Conservation (phyloP, 2,797 vertebrate genomes). For the Pagetopsis macropterus region DNA sequence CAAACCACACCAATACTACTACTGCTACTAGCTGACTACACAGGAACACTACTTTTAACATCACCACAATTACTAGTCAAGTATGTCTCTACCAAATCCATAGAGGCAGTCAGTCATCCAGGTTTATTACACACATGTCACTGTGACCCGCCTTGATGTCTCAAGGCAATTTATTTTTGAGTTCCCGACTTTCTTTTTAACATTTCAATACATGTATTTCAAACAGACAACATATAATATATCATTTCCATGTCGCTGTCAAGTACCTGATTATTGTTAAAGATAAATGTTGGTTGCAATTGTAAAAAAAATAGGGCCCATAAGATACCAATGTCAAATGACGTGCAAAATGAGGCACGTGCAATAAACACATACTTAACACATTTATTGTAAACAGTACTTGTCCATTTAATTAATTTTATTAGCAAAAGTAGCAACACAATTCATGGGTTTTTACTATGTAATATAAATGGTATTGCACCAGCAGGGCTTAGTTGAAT, state of each 20-base stretch:
- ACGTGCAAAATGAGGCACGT: background rate
- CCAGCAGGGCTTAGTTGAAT: background rate
- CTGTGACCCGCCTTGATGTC: conserved; percentile 15
- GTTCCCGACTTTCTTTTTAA: background rate
- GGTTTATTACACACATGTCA: background rate
- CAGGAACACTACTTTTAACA: background rate
- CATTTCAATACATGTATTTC: background rate
- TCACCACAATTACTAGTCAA: background rate
- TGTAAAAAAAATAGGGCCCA: background rate
- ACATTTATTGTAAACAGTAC: background rate
- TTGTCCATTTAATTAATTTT: background rate
- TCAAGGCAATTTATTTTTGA: background rate
- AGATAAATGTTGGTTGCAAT: background rate
- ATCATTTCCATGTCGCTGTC: background rate
- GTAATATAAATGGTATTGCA: background rate
- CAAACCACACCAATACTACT: conserved; percentile 13
- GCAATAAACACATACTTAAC: background rate
- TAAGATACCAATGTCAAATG: background rate
- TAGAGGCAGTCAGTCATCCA: background rate
- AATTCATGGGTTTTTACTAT: background rate
- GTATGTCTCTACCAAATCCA: conserved; percentile 2
- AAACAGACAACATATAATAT: background rate
- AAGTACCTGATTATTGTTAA: background rate
- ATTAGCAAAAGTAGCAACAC: background rate
- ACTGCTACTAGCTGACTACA: background rate